These are phyloP conservation scores for Percopsis omiscomaycus DNA, from an alignment of 2,797 vertebrate species.

Conservation along the genomic window DNA sequence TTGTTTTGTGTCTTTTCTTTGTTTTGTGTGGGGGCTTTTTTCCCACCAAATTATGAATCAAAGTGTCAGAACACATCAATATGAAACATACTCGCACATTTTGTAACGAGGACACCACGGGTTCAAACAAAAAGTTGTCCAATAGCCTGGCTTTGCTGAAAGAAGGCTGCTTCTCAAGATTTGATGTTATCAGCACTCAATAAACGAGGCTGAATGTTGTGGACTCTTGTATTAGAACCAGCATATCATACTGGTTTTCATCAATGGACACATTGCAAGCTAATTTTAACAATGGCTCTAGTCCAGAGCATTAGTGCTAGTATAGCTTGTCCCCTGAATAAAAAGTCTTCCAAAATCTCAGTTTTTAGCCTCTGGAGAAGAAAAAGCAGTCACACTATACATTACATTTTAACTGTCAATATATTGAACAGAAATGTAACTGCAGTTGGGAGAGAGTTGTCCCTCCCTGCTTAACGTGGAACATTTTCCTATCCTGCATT, in stretches of 20 bases:
- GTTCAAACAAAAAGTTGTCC: constrained; percentile 20
- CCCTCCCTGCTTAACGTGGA: constrained; percentile 11
- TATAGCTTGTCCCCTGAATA: constrained; percentile 47
- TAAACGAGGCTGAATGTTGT: constrained; percentile 32
- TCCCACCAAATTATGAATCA: too few relatives aligned
- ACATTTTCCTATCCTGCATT: constrained; percentile 10
- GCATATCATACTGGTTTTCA: constrained; percentile 46
- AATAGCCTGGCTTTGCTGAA: constrained; percentile 48
- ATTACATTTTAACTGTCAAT: constrained; percentile 32
- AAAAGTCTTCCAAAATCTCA: constrained; percentile 23
- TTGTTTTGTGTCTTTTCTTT: not conserved
- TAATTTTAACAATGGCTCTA: constrained; percentile 43
- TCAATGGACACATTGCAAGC: constrained; percentile 19
- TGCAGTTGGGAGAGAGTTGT: constrained; percentile 3
- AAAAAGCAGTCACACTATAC: constrained; percentile 11
- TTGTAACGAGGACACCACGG: constrained; percentile 4
- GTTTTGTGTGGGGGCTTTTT: not conserved
- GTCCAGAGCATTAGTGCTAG: constrained; percentile 44
- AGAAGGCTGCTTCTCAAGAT: constrained; percentile 38
- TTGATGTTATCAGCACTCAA: constrained; percentile 41
- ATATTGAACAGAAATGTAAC: constrained; percentile 23
- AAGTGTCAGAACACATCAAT: too few relatives aligned
- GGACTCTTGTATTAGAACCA: constrained; percentile 41
- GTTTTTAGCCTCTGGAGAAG: constrained; percentile 33
- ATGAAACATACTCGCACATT: not conserved